A percentile compares a stretch with the other conserved stretches of the same genome.
Evolutionary conservation across 2,888 invertebrate genomes (phyloP).

Genomic region (Hermodice carunculata): DNA sequence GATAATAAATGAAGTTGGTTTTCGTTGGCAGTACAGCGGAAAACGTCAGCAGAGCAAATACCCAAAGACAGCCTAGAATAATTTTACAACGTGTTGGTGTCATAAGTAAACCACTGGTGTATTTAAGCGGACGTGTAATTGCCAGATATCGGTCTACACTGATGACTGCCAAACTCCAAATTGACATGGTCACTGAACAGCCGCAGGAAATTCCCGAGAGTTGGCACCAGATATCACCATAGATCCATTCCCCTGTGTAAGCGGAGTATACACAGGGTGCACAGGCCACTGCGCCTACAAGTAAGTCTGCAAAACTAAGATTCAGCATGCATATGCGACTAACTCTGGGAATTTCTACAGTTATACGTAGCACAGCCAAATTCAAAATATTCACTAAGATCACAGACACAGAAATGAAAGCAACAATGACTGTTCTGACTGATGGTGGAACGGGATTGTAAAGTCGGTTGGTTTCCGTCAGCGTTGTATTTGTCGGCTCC

Average conservation of each 20-base stretch:
- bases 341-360: neutral
- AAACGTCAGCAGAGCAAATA: constrained; percentile 33
- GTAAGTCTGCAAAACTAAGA: constrained; percentile 40
- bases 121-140: constrained; percentile 37
- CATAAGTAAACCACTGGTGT: constrained; percentile 3
- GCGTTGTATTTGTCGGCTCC: too few species aligned
- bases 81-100: neutral
- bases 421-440: too few species aligned
- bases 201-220: constrained; percentile 42
- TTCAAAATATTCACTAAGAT: neutral
- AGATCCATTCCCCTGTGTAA: constrained; percentile 35
- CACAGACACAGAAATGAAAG: too few species aligned
- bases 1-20: constrained; percentile 25
- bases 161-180: constrained; percentile 43
- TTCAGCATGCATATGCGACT: constrained; percentile 28
- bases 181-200: constrained; percentile 40
- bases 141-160: constrained; percentile 46
- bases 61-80: neutral
- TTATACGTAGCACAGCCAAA: neutral
- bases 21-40: constrained; percentile 31
- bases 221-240: constrained; percentile 44
- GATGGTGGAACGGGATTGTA: too few species aligned
- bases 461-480: too few species aligned
- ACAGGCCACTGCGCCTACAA: constrained; percentile 41
- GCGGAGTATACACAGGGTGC: constrained; percentile 34